Evolutionary conservation across 1,140 invertebrate species (phyloP), one percentile per base, ranked within the genome.

Genomic region (Halesus radiatus): DNA sequence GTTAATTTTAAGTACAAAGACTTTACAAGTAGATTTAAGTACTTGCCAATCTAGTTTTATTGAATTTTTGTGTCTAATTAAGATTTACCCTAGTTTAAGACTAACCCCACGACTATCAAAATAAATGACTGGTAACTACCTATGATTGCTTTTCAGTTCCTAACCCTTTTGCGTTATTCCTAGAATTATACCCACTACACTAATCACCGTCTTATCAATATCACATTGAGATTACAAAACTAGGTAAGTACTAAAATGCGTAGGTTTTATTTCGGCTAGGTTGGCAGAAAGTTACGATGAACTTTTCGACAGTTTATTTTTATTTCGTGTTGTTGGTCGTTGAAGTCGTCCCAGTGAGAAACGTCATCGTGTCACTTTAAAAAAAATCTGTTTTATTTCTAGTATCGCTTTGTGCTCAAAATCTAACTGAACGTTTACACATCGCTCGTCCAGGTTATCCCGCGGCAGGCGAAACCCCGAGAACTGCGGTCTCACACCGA

Each of bases 301-400:
- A 54, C 37, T 64, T 64, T 45, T 18, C 52, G 16, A 68, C 50
- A 45, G 56, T 58, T 62, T 78, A 78, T 72, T 72, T 74, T 73
- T 79, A 74, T 79, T 79, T 79, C 37, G 70, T 79, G 50, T 79
- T 79, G 68, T 79, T 79, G 64, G 64, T 72, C 54, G 54, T 60
- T 20, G 45, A 79, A 62, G 73, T 79, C 50, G 68, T 72, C 52
- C 62, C 26, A 68, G 79, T 10, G 16, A 45, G 52, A 73, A 79
- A 79, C 72, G 72, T 79, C 68, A 79, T 64, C 72, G 60, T 80
- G 74, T 76, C 37, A 45, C 52, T 68, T 76, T 80, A 64, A 76
- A 80, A n/a, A 75, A 58, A 79, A 76, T 45, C 60, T 62, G 70
- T 79, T 79, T 79, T 79, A 79, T 79, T 79, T 79, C 77, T 79